Percentiles rank a stretch among this genome's conserved stretches.
These are phyloP conservation scores for Microchrysa polita DNA, from an alignment of 2,888 invertebrate species.

Conservation along the genomic window DNA sequence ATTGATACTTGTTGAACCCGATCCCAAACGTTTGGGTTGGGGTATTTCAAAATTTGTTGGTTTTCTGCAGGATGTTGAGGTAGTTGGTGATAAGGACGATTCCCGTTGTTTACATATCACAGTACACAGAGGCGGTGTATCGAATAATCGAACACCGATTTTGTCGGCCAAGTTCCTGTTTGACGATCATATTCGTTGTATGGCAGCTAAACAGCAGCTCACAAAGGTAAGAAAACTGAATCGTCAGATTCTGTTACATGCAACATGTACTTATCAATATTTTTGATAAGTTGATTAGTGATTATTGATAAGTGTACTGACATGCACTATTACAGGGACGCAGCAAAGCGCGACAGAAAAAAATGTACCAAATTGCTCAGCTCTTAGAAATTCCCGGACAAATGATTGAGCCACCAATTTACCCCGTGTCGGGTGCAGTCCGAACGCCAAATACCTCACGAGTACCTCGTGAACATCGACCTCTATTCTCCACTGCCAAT, in stretches of 20 bases:
- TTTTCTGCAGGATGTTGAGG: slow-evolving; percentile 94
- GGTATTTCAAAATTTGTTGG: slow-evolving; percentile 97
- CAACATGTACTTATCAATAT: neutral
- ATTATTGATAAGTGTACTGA: neutral
- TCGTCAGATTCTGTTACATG: too few relatives aligned
- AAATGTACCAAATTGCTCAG: slow-evolving; percentile 95
- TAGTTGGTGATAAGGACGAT: slow-evolving; percentile 95
- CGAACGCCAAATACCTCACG: slow-evolving; percentile 63
- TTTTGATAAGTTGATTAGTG: too few relatives aligned
- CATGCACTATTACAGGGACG: slow-evolving; percentile 71
- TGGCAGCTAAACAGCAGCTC: slow-evolving; percentile 95
- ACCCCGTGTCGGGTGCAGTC: slow-evolving; percentile 58
- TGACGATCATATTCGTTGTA: slow-evolving; percentile 98
- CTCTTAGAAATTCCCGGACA: slow-evolving; percentile 81
- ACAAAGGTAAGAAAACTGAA: slow-evolving; percentile 71
- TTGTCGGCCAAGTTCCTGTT: slow-evolving; percentile 93
- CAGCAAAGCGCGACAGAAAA: slow-evolving; percentile 93
- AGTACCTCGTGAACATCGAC: slow-evolving; percentile 65
- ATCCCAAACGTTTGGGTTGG: slow-evolving; percentile 93
- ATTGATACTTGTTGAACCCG: slow-evolving; percentile 96
- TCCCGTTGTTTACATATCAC: slow-evolving; percentile 94
- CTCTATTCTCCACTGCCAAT: slow-evolving; percentile 66
- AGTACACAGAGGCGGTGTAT: slow-evolving; percentile 80
- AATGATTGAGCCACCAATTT: slow-evolving; percentile 58
- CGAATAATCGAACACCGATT: slow-evolving; percentile 79